Conservation (phyloP, 2,888 invertebrate genomes). For the Tinea pellionella region DNA sequence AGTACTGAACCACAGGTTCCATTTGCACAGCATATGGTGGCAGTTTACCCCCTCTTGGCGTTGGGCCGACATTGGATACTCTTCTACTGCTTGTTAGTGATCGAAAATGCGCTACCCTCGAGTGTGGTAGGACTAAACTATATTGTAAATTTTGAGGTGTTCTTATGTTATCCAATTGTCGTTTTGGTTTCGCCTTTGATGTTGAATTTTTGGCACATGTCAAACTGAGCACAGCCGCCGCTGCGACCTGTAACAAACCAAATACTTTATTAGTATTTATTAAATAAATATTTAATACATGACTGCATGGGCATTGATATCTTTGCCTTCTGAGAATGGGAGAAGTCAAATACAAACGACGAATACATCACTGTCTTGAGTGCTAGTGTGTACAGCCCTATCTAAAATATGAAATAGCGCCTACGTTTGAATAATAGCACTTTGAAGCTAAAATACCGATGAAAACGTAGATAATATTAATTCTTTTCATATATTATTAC, state of each 20-base stretch:
- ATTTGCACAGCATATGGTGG: constrained; percentile 84
- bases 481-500: too few relatives aligned
- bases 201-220: constrained; percentile 59
- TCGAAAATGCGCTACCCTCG: constrained; percentile 64
- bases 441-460: background rate
- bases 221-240: constrained; percentile 65
- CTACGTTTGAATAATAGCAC: too few relatives aligned
- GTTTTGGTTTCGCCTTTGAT: constrained; percentile 62
- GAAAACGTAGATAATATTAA: background rate
- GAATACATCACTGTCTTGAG: background rate
- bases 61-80: constrained; percentile 55
- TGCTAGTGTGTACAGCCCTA: background rate
- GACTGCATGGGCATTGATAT: too few relatives aligned
- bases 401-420: background rate
- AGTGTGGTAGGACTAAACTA: constrained; percentile 68
- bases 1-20: constrained; percentile 84
- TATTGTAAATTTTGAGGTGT: constrained; percentile 71
- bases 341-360: background rate
- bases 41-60: constrained; percentile 53
- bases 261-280: background rate
- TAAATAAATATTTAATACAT: background rate
- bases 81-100: constrained; percentile 63
- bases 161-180: constrained; percentile 64
- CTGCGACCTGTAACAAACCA: constrained; percentile 66
- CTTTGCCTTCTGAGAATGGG: too few relatives aligned